Percentiles rank a stretch among this genome's conserved stretches.
Conservation (phyloP, 2,888 invertebrate species). For the Campaea margaritaria region DNA sequence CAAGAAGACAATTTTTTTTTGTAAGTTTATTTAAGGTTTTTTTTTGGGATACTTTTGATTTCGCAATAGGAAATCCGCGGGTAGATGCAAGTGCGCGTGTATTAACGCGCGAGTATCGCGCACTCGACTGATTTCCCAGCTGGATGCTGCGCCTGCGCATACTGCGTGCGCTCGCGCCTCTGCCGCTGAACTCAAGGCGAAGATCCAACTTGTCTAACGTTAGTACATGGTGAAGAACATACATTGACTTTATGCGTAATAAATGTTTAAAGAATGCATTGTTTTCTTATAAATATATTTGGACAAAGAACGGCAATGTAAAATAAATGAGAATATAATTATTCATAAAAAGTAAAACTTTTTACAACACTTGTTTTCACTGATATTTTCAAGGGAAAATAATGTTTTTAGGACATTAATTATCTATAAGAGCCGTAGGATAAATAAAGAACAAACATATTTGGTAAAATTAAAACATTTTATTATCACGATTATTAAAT, state of each 20-base stretch:
- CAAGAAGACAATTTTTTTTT: too few species aligned
- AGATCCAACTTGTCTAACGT: constrained; percentile 24
- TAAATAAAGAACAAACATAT: not conserved
- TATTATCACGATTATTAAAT: constrained; percentile 26
- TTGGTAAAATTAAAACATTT: constrained; percentile 12
- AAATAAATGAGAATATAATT: too few species aligned
- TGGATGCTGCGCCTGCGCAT: constrained; percentile 44
- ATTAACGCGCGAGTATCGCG: constrained; percentile 61
- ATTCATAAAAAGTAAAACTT: too few species aligned
- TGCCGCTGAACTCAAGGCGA: constrained; percentile 42
- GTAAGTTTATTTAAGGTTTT: too few species aligned
- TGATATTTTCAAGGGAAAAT: too few species aligned
- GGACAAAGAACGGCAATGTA: too few species aligned
- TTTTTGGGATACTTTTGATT: not conserved
- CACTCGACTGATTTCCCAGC: constrained; percentile 51
- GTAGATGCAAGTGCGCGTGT: constrained; percentile 50
- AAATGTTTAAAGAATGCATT: too few species aligned
- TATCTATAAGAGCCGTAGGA: not conserved
- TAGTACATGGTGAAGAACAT: constrained; percentile 2
- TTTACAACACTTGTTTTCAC: too few species aligned
- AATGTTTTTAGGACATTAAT: too few species aligned
- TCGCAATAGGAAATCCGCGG: not conserved
- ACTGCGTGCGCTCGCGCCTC: constrained; percentile 44
- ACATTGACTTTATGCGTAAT: too few species aligned
- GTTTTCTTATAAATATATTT: too few species aligned